A percentile compares a stretch with the other conserved stretches of the same genome.
phyloP scores from a whole-genome alignment of 2,888 invertebrate genomes.

The Oligia fasciuncula region DNA sequence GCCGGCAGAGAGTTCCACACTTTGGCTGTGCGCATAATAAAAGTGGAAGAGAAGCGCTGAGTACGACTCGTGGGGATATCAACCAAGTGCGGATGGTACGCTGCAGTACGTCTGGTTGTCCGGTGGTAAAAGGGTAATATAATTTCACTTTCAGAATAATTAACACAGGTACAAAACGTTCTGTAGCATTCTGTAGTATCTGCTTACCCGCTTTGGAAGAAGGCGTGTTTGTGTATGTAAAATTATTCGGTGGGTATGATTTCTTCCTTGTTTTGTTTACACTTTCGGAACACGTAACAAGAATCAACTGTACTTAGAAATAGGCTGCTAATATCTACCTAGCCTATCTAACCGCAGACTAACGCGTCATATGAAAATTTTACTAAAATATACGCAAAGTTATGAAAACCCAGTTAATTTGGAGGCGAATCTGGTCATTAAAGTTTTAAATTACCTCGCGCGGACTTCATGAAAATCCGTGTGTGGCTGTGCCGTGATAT shows the following conservation, averaged over 20 bases:
- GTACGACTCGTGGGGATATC: too few species aligned
- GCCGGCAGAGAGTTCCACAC: too few species aligned
- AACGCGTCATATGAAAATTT: conserved; percentile 31
- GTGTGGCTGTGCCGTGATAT: conserved; percentile 20
- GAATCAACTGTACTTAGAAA: neutral
- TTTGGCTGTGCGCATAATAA: too few species aligned
- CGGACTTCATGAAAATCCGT: conserved; percentile 52
- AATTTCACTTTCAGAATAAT: neutral
- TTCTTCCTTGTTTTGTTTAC: neutral
- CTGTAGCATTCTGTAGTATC: neutral
- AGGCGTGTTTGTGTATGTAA: neutral
- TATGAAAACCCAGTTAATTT: conserved; percentile 50
- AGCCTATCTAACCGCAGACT: neutral
- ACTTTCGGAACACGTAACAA: neutral
- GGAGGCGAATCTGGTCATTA: conserved; percentile 40
- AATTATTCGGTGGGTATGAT: neutral
- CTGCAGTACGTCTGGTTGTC: too few species aligned
- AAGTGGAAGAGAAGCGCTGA: too few species aligned
- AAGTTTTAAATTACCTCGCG: conserved; percentile 54
- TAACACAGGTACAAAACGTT: too few species aligned
- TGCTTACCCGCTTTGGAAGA: neutral
- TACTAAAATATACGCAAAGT: conserved; percentile 27
- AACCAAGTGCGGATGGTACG: too few species aligned
- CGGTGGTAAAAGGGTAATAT: too few species aligned
- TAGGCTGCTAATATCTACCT: conserved; percentile 8